Percentiles rank a stretch among this genome's conserved stretches.
Evolutionary conservation across 2,113 vertebrate species (phyloP).

Genomic region (Dromiciops gliroides): DNA sequence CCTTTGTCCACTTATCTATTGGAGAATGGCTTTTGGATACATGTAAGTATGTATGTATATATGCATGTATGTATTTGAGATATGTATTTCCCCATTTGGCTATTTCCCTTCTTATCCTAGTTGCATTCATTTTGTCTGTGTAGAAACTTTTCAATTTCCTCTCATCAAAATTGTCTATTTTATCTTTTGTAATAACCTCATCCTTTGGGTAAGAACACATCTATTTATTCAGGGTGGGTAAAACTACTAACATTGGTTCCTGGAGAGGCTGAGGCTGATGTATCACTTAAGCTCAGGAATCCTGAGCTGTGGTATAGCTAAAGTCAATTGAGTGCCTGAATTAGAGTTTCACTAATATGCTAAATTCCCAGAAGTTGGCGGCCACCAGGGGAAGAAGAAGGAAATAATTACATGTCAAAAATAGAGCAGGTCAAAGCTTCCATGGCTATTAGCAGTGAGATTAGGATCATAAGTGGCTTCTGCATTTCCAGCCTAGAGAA

Average conservation of each 20-base stretch:
- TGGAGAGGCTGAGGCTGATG: too few species aligned
- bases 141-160: too few species aligned
- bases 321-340: background rate
- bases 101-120: background rate
- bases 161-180: too few species aligned
- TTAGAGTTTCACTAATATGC: background rate
- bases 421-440: background rate
- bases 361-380: background rate
- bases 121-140: background rate
- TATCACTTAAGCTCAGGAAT: background rate
- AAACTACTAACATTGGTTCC: too few species aligned
- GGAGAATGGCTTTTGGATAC: background rate
- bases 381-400: too few species aligned
- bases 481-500: background rate
- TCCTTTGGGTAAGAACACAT: too few species aligned
- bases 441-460: background rate
- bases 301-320: background rate
- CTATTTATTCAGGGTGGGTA: too few species aligned
- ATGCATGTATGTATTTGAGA: too few species aligned
- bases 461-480: background rate
- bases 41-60: background rate
- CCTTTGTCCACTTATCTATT: background rate
- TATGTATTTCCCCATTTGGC: background rate
- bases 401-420: background rate
- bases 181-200: too few species aligned